A percentile compares a stretch with the other conserved stretches of the same genome.
Conservation (phyloP, 2,113 vertebrate species). For the Thymallus thymallus region DNA sequence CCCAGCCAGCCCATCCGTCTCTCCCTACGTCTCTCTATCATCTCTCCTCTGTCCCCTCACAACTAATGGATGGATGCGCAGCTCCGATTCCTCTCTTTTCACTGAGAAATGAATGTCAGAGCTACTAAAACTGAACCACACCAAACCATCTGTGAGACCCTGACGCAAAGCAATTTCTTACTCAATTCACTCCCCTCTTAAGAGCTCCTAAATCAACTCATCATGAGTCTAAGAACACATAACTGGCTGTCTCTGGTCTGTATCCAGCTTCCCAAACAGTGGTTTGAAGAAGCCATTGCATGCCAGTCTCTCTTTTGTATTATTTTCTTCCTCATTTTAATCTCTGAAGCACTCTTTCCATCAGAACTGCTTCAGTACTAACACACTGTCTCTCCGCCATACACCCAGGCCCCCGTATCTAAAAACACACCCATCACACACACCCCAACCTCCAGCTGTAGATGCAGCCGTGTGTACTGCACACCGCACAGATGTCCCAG, state of each 20-base stretch:
- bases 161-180: conserved; percentile 44
- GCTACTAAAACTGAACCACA: conserved; percentile 39
- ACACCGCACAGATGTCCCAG: conserved; percentile 15
- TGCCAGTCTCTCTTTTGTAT: background rate
- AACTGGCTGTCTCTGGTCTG: background rate
- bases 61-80: conserved; percentile 30
- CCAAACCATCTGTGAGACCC: conserved; percentile 46
- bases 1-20: conserved; percentile 51
- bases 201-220: conserved; percentile 40
- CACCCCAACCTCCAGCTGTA: background rate
- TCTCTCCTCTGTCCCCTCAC: too few species aligned
- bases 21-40: background rate
- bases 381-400: background rate
- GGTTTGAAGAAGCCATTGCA: too few species aligned
- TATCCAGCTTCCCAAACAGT: background rate
- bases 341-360: conserved; percentile 3
- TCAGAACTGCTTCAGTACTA: background rate
- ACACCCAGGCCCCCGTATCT: background rate
- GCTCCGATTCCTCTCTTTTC: conserved; percentile 28
- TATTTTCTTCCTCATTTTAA: conserved; percentile 7
- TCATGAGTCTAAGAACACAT: background rate
- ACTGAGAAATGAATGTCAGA: conserved; percentile 52
- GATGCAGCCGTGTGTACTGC: background rate
- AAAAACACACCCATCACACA: background rate
- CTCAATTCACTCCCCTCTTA: conserved; percentile 12